Base-by-base conservation (phyloP, 1,140 invertebrate genomes). In the Bilobella aurantiaca region DNA sequence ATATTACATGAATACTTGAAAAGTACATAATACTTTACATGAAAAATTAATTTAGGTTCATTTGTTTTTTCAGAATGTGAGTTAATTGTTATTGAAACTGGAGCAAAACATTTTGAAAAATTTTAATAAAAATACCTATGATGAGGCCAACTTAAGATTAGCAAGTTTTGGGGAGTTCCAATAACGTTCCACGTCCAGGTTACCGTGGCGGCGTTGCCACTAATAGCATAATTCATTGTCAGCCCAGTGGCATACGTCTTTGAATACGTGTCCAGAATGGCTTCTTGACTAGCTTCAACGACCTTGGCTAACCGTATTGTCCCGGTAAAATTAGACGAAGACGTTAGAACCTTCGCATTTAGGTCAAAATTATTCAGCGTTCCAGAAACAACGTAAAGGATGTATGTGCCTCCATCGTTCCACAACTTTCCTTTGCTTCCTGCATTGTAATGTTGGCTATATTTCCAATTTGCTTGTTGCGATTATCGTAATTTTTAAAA, bases 241-340 rank as follows among this genome's bases (percentile, higher is more conserved):
- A 65, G 21, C 2, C 60, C 61, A 21, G 49, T 62, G 0, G 69
- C 29, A 25, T 56, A 57, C 0, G 65, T 46, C 2, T 25, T 37
- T 5, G 57, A 18, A 37, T 70, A 63, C 1, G 59, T 23, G 29
- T 70, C 69, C 25, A 70, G 57, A 31, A 70, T 31, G 2, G 60
- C 49, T 53, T 70, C 66, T 59, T 70, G 66, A 29, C 42, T 29
- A 0, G 58, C 34, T 12, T 70, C 66, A 25, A 42, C 63, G 28
- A 70, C 34, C 47, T 68, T 70, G 0, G 69, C 66, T n/a, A 70
- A 31, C 8, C 69, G 66, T 31, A 70, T 49, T 3, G 69, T 70
- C 57, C 69, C 69, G 2, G 63, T 63, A n/a, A 58, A 69, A 1
- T 27, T 30, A 1, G 21, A 1, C 16, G 63, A 25, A 8, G 64